Percentiles rank a stretch among this genome's conserved stretches.
phyloP scores from a whole-genome alignment of 2,888 invertebrate species.

The Lasioglossum morio region DNA sequence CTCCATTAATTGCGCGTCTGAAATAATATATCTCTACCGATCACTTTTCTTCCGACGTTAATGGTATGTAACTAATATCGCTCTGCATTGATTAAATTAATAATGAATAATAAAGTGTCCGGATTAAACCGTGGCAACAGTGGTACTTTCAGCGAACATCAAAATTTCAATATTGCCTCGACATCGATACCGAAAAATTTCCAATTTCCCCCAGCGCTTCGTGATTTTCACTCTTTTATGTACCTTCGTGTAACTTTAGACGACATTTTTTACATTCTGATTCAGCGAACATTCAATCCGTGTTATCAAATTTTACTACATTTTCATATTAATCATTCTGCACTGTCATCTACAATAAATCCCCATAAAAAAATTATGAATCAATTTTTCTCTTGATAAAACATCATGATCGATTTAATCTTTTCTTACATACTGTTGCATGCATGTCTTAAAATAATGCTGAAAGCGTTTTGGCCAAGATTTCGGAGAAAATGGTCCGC shows the following conservation, averaged over 20 bases:
- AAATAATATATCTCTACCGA: constrained; percentile 9
- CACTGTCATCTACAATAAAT: no score
- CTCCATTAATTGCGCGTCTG: constrained; percentile 8
- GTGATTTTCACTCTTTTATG: background rate
- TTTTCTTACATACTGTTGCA: no score
- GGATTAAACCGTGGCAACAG: background rate
- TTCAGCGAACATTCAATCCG: no score
- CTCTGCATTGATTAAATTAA: background rate
- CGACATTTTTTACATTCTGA: no score
- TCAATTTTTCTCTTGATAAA: no score
- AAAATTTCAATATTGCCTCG: background rate
- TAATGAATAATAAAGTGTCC: background rate
- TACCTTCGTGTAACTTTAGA: background rate
- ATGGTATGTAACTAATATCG: constrained; percentile 2
- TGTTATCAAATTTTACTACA: no score
- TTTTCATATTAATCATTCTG: no score
- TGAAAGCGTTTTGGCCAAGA: no score
- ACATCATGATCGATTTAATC: no score
- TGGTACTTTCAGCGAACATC: background rate
- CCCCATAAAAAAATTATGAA: no score
- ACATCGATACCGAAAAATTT: background rate
- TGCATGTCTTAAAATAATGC: no score
- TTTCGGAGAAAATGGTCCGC: no score
- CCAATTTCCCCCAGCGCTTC: background rate
- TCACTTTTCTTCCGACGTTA: background rate